A percentile compares a stretch with the other conserved stretches of the same genome.
These are phyloP conservation scores for Marcusenius ussheri DNA, from an alignment of 2,113 vertebrate species.

Conservation along the genomic window DNA sequence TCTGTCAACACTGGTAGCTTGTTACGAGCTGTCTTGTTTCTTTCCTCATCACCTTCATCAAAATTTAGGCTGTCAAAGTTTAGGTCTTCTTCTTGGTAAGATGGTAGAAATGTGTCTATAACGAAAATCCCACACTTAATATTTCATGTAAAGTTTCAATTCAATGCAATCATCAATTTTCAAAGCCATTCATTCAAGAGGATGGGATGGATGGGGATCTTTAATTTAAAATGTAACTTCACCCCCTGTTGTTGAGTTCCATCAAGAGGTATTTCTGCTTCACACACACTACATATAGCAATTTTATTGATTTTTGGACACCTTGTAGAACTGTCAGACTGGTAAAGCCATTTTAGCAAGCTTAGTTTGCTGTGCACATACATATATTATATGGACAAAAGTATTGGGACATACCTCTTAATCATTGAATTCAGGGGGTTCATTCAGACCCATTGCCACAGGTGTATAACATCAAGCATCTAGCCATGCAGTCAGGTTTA, in stretches of 20 bases:
- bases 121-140: slow-evolving; percentile 1
- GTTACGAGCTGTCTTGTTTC: neutral
- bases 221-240: neutral
- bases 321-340: neutral
- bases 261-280: neutral
- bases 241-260: neutral
- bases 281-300: neutral
- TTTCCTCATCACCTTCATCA: slow-evolving; percentile 31
- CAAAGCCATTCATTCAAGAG: neutral
- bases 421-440: neutral
- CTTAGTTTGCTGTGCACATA: neutral
- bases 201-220: neutral
- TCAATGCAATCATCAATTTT: neutral
- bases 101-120: slow-evolving; percentile 37
- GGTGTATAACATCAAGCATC: neutral
- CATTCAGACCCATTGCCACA: neutral
- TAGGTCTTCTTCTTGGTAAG: slow-evolving; percentile 42
- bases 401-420: neutral
- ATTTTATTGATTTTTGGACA: neutral
- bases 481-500: neutral
- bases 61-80: slow-evolving; percentile 50
- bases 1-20: slow-evolving; percentile 22
- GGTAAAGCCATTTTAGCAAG: neutral
- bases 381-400: neutral
- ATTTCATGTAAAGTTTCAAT: neutral